A percentile compares a stretch with the other conserved stretches of the same genome.
phyloP scores from a whole-genome alignment of 2,888 invertebrate genomes.

The Lamellibrachia satsuma region DNA sequence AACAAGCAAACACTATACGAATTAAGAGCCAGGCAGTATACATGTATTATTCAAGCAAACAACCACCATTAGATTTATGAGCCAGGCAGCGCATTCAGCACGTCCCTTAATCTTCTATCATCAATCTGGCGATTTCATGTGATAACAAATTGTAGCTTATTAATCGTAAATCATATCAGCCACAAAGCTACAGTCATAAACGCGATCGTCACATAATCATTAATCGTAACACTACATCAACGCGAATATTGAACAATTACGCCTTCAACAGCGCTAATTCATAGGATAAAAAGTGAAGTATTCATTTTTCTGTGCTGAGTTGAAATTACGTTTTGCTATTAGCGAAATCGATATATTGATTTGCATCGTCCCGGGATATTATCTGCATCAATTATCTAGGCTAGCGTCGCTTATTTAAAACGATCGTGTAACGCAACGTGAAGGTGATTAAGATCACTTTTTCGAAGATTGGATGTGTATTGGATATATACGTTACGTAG shows the following conservation, averaged over 20 bases:
- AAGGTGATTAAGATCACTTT: not conserved
- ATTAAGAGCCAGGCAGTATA: too few relatives aligned
- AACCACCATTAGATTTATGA: too few relatives aligned
- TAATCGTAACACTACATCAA: not conserved
- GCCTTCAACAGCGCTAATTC: not conserved
- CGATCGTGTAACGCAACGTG: not conserved
- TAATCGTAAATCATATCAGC: not conserved
- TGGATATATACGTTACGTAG: not conserved
- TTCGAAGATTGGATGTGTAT: not conserved
- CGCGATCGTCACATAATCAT: not conserved
- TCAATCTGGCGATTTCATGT: not conserved
- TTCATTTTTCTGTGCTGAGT: not conserved
- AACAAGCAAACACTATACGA: too few relatives aligned
- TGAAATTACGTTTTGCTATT: not conserved
- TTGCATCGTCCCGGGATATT: not conserved
- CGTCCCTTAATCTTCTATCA: not conserved
- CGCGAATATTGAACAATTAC: not conserved
- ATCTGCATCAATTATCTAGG: not conserved
- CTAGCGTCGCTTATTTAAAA: not conserved
- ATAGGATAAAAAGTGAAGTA: not conserved
- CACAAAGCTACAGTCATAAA: not conserved
- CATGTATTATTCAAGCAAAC: too few relatives aligned
- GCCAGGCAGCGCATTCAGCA: not conserved
- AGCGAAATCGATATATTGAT: not conserved
- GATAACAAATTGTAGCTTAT: not conserved